Evolutionary conservation across 2,113 vertebrate genomes (phyloP), one percentile per base, ranked within the genome.

Genomic region (Peromyscus maniculatus): DNA sequence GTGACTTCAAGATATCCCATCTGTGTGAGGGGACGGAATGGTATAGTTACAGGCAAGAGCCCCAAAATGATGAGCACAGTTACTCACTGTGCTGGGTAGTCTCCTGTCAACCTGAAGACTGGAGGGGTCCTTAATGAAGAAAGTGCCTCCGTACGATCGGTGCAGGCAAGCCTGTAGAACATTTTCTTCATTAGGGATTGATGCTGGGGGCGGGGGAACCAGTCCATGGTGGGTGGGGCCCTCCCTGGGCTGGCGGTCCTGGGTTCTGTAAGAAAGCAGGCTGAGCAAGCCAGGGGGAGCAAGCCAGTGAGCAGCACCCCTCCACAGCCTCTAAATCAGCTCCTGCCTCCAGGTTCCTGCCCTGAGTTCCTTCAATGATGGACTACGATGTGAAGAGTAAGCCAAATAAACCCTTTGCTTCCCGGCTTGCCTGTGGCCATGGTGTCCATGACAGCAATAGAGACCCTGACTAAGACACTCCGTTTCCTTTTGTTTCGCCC

Each of bases 1-100:
- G 16, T 86, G 15, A 88, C n/a, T 94, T 66, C 24, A 96, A 88
- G 52, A 67, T 52, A 71, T 64, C 75, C 28, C 88, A 24, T 79
- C 39, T 86, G 0, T 96, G 46, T 31, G 62, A 90, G 92, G 17
- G 46, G 80, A 66, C 28, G 96, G 87, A 43, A 49, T 93, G 16
- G 75, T 66, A 33, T 11, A 86, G 83, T 49, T 92, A 87, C 36
- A 57, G 72, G 39, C n/a, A 95, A 87, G 39, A 24, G 17, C 69
- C 83, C 77, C 19, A 84, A 86, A 94, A 87, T 78, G 39, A 4
- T 67, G 94, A 82, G 57, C 86, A 77, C 26, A 94, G 66, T 90
- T 78, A 64, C 13, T 84, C n/a, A 62, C 22, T 39, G 57, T 26
- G 7, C 82, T 43, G 24, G 24, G 7, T 36, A 39, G 55, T 59